These are phyloP conservation scores for Malurus cyaneus DNA, from an alignment of 2,113 vertebrate genomes.

Conservation along the genomic window DNA sequence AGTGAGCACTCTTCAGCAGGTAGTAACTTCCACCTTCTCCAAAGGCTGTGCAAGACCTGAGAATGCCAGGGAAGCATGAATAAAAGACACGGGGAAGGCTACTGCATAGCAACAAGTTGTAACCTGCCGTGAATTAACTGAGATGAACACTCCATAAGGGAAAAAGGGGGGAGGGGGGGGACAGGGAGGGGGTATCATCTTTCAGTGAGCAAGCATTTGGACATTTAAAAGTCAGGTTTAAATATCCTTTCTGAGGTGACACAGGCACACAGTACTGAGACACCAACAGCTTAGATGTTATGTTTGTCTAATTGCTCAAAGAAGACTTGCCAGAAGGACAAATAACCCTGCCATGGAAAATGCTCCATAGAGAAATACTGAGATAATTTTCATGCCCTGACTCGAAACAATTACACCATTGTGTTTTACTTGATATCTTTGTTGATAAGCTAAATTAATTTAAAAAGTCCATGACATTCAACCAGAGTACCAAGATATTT, in stretches of 20 bases:
- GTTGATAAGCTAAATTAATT: not conserved
- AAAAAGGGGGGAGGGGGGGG: not conserved
- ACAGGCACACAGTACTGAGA: not conserved
- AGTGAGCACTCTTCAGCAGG: not conserved
- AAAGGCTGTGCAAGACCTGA: not conserved
- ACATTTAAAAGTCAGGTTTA: not conserved
- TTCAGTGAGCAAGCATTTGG: not conserved
- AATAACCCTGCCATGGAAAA: not conserved
- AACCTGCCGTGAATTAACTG: accelerated
- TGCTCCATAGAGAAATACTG: not conserved
- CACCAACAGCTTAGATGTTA: not conserved
- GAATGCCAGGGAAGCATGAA: not conserved
- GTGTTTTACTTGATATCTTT: not conserved
- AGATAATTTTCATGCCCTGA: not conserved
- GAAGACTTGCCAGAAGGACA: not conserved
- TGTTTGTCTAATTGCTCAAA: not conserved
- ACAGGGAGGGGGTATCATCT: not conserved
- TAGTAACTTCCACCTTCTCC: not conserved
- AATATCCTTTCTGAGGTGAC: not conserved
- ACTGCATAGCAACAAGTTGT: not conserved
- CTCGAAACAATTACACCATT: not conserved
- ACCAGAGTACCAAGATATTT: not conserved
- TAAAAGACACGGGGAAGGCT: not conserved
- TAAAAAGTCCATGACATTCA: not conserved
- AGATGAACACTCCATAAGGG: not conserved